Percentiles rank a stretch among this genome's conserved stretches.
Conservation (phyloP, 2,797 vertebrate genomes). For the Hemitrygon akajei region DNA sequence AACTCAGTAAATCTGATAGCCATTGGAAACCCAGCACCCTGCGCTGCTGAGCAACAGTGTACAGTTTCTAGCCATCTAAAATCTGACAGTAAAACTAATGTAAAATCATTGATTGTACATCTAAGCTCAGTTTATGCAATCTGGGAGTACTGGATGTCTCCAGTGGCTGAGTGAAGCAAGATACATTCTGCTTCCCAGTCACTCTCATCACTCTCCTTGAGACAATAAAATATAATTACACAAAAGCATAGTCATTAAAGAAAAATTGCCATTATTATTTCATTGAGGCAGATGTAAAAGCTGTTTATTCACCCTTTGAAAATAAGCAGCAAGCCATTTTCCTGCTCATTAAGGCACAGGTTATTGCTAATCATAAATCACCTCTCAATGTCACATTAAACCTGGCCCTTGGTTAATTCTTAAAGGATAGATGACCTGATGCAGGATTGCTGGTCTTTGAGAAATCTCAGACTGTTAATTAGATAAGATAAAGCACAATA, state of each 20-base stretch:
- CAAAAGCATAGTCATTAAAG: neutral
- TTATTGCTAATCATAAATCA: constrained; percentile 29
- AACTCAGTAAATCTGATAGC: neutral
- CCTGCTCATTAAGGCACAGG: constrained; percentile 25
- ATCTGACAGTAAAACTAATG: neutral
- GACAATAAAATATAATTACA: constrained; percentile 21
- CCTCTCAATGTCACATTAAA: constrained; percentile 4
- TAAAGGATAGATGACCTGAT: neutral
- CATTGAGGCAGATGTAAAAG: neutral
- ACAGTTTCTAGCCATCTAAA: neutral
- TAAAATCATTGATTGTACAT: neutral
- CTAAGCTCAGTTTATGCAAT: neutral
- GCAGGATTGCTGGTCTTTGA: neutral
- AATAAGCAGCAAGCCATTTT: constrained; percentile 1
- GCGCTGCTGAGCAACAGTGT: neutral
- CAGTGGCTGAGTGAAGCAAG: neutral
- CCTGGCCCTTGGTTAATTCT: neutral
- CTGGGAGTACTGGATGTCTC: neutral
- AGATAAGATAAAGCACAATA: too few relatives aligned
- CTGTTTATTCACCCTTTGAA: neutral
- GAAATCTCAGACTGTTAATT: neutral
- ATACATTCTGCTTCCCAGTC: neutral
- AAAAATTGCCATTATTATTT: neutral
- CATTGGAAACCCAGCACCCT: neutral
- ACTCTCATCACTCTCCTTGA: constrained; percentile 3